phyloP scores from a whole-genome alignment of 53 echinoderm and acorn worm genomes.

The Astropecten irregularis region DNA sequence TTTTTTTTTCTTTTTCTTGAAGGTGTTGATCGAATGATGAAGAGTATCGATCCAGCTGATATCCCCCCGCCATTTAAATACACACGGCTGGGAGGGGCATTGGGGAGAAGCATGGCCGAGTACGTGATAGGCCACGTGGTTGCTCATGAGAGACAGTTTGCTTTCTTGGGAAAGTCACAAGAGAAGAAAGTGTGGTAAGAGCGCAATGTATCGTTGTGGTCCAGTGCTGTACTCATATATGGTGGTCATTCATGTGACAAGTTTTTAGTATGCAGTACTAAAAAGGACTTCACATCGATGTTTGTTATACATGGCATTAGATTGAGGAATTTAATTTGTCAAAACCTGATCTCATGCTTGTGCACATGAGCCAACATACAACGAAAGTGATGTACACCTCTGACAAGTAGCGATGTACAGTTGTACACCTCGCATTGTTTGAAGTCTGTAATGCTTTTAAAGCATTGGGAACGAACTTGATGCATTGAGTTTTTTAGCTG shows the following conservation, averaged over 20 bases:
- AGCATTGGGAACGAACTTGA: too few species aligned
- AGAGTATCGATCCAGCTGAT: constrained; percentile 29
- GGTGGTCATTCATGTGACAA: too few species aligned
- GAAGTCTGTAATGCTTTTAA: too few species aligned
- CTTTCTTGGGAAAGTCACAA: constrained; percentile 26
- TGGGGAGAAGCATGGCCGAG: constrained; percentile 63
- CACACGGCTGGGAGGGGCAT: constrained; percentile 54
- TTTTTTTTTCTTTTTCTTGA: neutral
- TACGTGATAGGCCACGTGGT: constrained; percentile 71
- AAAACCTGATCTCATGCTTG: too few species aligned
- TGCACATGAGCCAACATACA: too few species aligned
- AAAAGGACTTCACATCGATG: too few species aligned
- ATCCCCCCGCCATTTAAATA: constrained; percentile 52
- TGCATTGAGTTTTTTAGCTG: too few species aligned
- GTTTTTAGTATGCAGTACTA: neutral
- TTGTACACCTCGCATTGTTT: too few species aligned
- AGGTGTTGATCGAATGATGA: constrained; percentile 60
- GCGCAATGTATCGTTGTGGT: too few species aligned
- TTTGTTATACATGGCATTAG: neutral
- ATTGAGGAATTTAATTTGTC: neutral
- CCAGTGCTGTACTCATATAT: too few species aligned
- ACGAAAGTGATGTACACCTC: too few species aligned
- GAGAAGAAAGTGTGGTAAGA: constrained; percentile 60
- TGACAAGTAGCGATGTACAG: too few species aligned
- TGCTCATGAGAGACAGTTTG: constrained; percentile 58